Evolutionary conservation across 2,113 vertebrate genomes (phyloP).

Genomic region (Notechis scutatus): DNA sequence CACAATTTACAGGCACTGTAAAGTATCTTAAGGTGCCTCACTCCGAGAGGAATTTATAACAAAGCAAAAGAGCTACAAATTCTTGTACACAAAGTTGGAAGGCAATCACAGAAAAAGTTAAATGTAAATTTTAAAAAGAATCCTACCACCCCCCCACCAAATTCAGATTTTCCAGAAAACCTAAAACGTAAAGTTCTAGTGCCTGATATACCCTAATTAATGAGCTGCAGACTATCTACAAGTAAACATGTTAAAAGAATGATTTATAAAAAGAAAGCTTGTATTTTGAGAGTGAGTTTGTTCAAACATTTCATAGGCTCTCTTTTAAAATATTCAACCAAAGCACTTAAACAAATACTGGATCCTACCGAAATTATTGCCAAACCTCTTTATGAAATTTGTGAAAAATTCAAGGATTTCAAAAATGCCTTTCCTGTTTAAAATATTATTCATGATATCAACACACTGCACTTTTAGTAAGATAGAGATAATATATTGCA

Average conservation of each 20-base stretch:
- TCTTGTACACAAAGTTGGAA: slow-evolving; percentile 9
- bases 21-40: slow-evolving; percentile 52
- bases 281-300: background rate
- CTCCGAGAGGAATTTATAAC: slow-evolving; percentile 39
- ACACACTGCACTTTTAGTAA: slow-evolving; percentile 44
- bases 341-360: background rate
- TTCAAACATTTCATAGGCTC: background rate
- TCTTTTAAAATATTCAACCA: background rate
- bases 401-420: slow-evolving; percentile 1
- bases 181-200: background rate
- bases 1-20: slow-evolving; percentile 58
- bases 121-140: slow-evolving; percentile 16
- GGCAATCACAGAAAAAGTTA: slow-evolving; percentile 44
- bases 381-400: background rate
- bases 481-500: slow-evolving; percentile 39
- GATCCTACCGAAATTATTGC: slow-evolving; percentile 19
- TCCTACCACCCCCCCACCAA: background rate
- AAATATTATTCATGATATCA: background rate
- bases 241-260: background rate
- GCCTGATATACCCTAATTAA: background rate
- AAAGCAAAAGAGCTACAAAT: slow-evolving; percentile 56
- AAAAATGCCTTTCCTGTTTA: too few species aligned
- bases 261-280: background rate
- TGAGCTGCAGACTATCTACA: background rate
- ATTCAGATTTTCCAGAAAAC: background rate